Conservation (phyloP, 53 echinoderm and acorn worm species). For the Glandiceps talaboti region DNA sequence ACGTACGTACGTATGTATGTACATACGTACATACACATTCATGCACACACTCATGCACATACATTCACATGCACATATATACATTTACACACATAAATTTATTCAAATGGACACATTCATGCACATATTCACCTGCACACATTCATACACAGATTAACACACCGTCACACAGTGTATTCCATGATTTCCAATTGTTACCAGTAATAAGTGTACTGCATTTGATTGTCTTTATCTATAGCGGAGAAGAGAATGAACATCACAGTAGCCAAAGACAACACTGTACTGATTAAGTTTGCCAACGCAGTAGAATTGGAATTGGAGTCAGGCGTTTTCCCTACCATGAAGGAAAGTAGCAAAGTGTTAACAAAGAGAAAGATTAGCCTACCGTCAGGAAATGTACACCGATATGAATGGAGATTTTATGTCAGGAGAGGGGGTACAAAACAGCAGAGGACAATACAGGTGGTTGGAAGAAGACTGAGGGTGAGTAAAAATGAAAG, state of each 20-base stretch:
- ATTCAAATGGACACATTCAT: too few relatives aligned
- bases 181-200: too few relatives aligned
- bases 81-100: too few relatives aligned
- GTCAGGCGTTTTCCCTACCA: slow-evolving; percentile 54
- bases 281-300: slow-evolving; percentile 57
- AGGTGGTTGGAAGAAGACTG: slow-evolving; percentile 68
- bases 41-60: too few relatives aligned
- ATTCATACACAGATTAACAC: too few relatives aligned
- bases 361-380: slow-evolving; percentile 62
- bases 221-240: not conserved
- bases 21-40: too few relatives aligned
- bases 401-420: slow-evolving; percentile 87
- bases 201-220: too few relatives aligned
- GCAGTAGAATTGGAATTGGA: slow-evolving; percentile 44
- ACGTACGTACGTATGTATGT: too few relatives aligned
- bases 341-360: slow-evolving; percentile 57
- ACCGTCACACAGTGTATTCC: too few relatives aligned
- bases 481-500: slow-evolving; percentile 53
- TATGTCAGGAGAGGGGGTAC: slow-evolving; percentile 58
- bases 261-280: slow-evolving; percentile 29
- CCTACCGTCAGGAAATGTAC: slow-evolving; percentile 61
- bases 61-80: too few relatives aligned
- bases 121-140: too few relatives aligned
- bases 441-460: slow-evolving; percentile 50
- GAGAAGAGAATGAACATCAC: not conserved